A percentile compares a stretch with the other conserved stretches of the same genome.
These are phyloP conservation scores for Xestia sexstrigata DNA, from an alignment of 2,888 invertebrate species.

Conservation along the genomic window DNA sequence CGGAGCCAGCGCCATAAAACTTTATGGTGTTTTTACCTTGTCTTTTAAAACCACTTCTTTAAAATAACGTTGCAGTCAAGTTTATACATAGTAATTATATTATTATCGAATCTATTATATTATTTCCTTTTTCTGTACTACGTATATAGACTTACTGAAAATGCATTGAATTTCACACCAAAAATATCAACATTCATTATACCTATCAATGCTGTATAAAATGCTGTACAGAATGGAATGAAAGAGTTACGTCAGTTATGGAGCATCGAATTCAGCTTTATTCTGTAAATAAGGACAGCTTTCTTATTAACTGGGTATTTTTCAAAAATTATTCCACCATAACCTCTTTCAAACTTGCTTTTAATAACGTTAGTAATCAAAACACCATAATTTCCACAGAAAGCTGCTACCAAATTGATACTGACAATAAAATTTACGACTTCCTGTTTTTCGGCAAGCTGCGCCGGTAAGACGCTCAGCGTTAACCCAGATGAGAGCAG, in stretches of 20 bases:
- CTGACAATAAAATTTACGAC: conserved; percentile 42
- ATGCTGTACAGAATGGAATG: neutral
- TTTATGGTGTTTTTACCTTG: conserved; percentile 58
- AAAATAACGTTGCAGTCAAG: conserved; percentile 10
- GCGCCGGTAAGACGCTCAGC: conserved; percentile 26
- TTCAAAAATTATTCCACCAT: neutral
- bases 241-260: neutral
- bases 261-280: neutral
- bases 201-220: neutral
- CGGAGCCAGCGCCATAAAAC: conserved; percentile 49
- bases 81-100: conserved; percentile 19
- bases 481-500: conserved; percentile 50
- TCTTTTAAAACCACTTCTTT: conserved; percentile 52
- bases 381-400: conserved; percentile 37
- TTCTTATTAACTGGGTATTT: neutral
- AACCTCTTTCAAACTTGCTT: conserved; percentile 5
- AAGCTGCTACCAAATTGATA: conserved; percentile 30
- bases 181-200: neutral
- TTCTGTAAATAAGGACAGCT: neutral
- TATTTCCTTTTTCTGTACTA: neutral
- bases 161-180: neutral
- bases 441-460: conserved; percentile 54
- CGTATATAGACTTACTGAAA: neutral
- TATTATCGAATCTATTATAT: neutral
- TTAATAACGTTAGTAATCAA: conserved; percentile 30